These are phyloP conservation scores for Drosophila longiperda DNA, from an alignment of 2,888 invertebrate genomes.

Conservation along the genomic window DNA sequence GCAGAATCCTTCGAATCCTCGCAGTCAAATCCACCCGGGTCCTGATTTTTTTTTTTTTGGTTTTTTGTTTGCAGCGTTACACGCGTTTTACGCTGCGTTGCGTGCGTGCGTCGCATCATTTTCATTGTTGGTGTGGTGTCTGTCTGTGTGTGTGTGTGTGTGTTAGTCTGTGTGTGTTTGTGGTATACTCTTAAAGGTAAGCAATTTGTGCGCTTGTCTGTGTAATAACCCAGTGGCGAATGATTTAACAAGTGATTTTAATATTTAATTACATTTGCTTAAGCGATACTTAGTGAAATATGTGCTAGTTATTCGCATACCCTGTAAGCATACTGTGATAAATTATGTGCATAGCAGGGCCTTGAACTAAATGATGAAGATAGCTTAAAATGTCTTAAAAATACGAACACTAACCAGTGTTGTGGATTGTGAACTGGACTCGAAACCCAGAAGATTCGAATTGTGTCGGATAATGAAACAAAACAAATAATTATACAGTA, in stretches of 20 bases:
- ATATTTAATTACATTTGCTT: slow-evolving; percentile 33
- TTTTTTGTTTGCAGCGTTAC: slow-evolving; percentile 34
- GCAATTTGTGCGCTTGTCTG: slow-evolving; percentile 34
- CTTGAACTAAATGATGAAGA: not conserved
- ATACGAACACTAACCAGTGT: too few relatives aligned
- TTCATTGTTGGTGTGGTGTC: slow-evolving; percentile 38
- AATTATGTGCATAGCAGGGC: not conserved
- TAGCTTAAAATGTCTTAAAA: not conserved
- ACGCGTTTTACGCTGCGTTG: slow-evolving; percentile 53
- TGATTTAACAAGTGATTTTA: slow-evolving; percentile 34
- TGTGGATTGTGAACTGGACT: not conserved
- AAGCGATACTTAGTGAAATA: slow-evolving; percentile 3
- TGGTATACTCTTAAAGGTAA: slow-evolving; percentile 57
- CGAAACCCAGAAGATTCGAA: not conserved
- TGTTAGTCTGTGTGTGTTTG: slow-evolving; percentile 5
- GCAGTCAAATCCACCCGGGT: slow-evolving; percentile 64
- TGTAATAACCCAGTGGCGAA: slow-evolving; percentile 27
- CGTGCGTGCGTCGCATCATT: slow-evolving; percentile 47
- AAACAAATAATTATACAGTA: too few relatives aligned
- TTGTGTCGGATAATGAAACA: not conserved
- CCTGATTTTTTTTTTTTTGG: slow-evolving; percentile 30
- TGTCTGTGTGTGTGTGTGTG: slow-evolving; percentile 1
- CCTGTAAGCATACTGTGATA: not conserved
- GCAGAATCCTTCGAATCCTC: slow-evolving; percentile 28
- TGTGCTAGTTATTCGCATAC: not conserved